Conservation (phyloP, 2,888 invertebrate species). For the Myathropa florea region DNA sequence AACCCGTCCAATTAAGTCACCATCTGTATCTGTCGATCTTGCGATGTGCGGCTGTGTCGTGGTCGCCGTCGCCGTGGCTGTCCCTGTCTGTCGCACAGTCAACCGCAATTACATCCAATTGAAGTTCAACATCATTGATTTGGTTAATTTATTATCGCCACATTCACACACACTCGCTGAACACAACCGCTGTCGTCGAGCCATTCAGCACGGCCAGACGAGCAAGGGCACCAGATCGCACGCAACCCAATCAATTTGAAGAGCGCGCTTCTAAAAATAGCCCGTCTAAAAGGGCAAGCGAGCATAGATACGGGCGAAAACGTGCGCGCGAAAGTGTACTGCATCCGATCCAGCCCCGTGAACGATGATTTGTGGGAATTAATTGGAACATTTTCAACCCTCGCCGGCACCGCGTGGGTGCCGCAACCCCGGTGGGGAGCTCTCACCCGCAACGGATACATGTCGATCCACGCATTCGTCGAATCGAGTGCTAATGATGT, state of each 20-base stretch:
- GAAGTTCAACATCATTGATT: slow-evolving; percentile 52
- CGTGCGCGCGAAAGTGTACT: background rate
- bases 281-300: slow-evolving; percentile 4
- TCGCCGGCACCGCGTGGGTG: too few species aligned
- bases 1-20: slow-evolving; percentile 61
- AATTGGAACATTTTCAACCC: background rate
- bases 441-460: background rate
- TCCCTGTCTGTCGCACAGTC: slow-evolving; percentile 28
- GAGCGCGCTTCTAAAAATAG: slow-evolving; percentile 23
- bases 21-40: slow-evolving; percentile 27
- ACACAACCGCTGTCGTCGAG: background rate
- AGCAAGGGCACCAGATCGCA: slow-evolving; percentile 20
- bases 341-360: background rate
- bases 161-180: background rate
- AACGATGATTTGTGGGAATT: background rate
- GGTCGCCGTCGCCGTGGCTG: background rate
- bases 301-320: background rate
- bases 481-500: slow-evolving; percentile 1
- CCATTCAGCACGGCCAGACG: background rate
- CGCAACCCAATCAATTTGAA: slow-evolving; percentile 16
- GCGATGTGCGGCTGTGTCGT: background rate
- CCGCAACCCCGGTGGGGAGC: background rate
- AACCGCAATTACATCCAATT: slow-evolving; percentile 56
- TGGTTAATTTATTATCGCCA: slow-evolving; percentile 47
- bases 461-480: background rate